These are phyloP conservation scores for Euplagia quadripunctaria DNA, from an alignment of 2,888 invertebrate genomes.

Conservation along the genomic window DNA sequence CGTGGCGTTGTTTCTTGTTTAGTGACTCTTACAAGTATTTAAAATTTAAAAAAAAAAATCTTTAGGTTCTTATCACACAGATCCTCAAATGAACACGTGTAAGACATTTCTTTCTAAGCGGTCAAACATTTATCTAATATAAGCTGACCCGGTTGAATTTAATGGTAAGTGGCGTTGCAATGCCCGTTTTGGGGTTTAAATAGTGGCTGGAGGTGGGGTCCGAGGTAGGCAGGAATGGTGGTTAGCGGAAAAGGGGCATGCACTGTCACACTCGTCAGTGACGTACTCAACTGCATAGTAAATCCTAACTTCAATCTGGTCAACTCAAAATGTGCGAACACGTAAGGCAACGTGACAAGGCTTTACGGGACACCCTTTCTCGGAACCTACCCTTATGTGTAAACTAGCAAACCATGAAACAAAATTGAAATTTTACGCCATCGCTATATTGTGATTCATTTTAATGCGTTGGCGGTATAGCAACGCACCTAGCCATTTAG, in stretches of 20 bases:
- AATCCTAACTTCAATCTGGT: background rate
- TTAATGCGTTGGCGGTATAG: slow-evolving; percentile 5
- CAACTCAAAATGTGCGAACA: no score
- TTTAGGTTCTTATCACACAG: no score
- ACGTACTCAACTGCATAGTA: background rate
- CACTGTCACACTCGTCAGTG: background rate
- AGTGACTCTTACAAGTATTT: no score
- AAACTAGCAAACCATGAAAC: background rate
- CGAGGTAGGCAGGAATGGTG: background rate
- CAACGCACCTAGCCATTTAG: slow-evolving; percentile 10
- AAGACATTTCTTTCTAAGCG: background rate
- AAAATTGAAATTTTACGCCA: background rate
- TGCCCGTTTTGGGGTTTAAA: background rate
- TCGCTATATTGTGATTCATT: background rate
- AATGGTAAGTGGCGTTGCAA: background rate
- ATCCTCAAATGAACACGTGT: no score
- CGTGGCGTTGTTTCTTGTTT: no score
- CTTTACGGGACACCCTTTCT: background rate
- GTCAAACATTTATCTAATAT: background rate
- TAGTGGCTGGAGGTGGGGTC: background rate
- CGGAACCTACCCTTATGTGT: background rate
- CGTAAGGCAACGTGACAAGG: background rate
- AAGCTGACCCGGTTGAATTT: background rate
- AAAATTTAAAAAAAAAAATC: no score
- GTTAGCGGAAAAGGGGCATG: background rate